Percentiles rank a stretch among this genome's conserved stretches.
These are phyloP conservation scores for Hartigia nigra DNA, from an alignment of 2,888 invertebrate genomes.

Conservation along the genomic window DNA sequence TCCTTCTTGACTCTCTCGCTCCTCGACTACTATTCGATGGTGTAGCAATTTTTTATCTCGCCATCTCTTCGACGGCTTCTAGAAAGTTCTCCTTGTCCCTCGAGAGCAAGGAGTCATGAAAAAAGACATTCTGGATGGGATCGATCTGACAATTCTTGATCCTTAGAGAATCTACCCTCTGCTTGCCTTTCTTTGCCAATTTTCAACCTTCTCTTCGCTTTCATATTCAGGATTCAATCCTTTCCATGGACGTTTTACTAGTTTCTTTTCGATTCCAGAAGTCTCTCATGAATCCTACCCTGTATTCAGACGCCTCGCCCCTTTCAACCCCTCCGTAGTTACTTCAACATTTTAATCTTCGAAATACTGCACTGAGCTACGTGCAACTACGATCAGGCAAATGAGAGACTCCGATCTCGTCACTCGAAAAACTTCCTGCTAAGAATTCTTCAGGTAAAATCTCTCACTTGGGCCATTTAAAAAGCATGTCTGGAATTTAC, in stretches of 20 bases:
- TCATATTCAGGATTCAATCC: neutral
- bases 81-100: neutral
- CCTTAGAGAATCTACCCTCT: neutral
- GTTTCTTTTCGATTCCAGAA: neutral
- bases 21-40: neutral
- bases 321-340: neutral
- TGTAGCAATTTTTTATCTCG: slow-evolving; percentile 4
- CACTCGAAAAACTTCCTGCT: neutral
- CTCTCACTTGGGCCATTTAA: neutral
- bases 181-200: neutral
- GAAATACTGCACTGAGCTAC: neutral
- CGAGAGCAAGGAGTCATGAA: neutral
- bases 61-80: neutral
- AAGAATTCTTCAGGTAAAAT: neutral
- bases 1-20: neutral
- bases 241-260: neutral
- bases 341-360: neutral
- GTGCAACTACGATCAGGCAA: neutral
- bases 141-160: neutral
- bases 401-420: neutral
- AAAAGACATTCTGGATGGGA: neutral
- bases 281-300: neutral
- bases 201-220: neutral
- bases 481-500: neutral
- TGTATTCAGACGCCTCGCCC: neutral